Base-by-base conservation (phyloP, 2,797 vertebrate species). In the Siniperca undulata region DNA sequence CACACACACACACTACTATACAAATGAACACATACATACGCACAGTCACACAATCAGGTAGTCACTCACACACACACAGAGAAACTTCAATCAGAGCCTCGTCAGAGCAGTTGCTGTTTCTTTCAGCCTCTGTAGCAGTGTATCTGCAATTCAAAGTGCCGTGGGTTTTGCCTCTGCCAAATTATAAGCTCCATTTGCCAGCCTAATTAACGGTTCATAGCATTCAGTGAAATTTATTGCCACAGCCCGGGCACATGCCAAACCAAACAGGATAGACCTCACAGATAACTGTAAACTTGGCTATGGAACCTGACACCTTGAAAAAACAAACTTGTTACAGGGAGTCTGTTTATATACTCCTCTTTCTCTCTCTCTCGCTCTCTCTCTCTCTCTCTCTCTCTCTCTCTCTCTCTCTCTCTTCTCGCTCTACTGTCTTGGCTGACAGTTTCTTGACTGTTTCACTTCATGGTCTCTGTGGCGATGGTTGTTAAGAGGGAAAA, bases 171-270 rank as follows among this genome's bases (percentile, higher is more conserved):
- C 88, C 85, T 81, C 89, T 94, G 93, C 93, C 93, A 95, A 95
- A 96, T 95, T 92, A 95, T 93, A 93, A 94, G 94, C 93, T 95
- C 93, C 91, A 94, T 94, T 95, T 94, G 91, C 91, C 94, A 94
- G 93, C 87, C 89, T 95, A 95, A 95, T 96, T 95, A 95, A 95
- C 90, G 90, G 91, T 91, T 95, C 92, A 93, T 88, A 93, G 91
- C 87, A 90, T 93, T 92, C 88, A 80, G 89, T 91, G 86, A 89
- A 93, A 95, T 95, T 92, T 94, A 95, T 94, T 94, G 90, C 89
- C 59, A 77, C 85, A 86, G 87, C 87, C 84, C 74, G 1, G 82
- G 83, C 65, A 40, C 85, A 86, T 86, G 92, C 93, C 93, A 95
- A 94, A 88, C 89, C 85, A 95, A 94, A 95, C 90, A 94, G 93